These are phyloP conservation scores for Eubasilissa regina DNA, from an alignment of 1,140 invertebrate species.

Conservation along the genomic window DNA sequence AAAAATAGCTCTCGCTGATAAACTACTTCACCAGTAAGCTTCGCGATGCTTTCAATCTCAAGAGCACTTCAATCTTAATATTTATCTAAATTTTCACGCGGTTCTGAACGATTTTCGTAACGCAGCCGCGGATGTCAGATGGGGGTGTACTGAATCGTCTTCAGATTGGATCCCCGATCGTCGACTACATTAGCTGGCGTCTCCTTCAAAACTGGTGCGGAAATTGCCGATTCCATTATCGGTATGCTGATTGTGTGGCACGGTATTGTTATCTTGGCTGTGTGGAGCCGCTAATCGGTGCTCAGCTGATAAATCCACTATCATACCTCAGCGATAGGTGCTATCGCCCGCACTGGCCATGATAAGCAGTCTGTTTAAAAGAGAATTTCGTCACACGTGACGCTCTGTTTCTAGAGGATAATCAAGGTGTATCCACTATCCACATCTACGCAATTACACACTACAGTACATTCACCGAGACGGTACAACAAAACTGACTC, in stretches of 20 bases:
- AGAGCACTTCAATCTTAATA: too few relatives aligned
- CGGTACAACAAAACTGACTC: too few relatives aligned
- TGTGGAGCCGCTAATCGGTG: slow-evolving; percentile 35
- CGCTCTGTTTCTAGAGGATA: slow-evolving; percentile 1
- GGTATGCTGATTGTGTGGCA: slow-evolving; percentile 32
- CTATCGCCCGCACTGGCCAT: slow-evolving; percentile 33
- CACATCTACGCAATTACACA: too few relatives aligned
- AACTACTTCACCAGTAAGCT: background rate
- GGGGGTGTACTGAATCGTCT: slow-evolving; percentile 3
- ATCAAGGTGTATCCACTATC: background rate
- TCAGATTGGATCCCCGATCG: background rate
- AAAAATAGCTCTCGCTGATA: too few relatives aligned
- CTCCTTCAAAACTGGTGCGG: slow-evolving; percentile 41
- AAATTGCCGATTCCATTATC: slow-evolving; percentile 33
- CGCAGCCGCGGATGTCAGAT: background rate
- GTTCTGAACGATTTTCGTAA: too few relatives aligned
- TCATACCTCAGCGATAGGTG: slow-evolving; percentile 39
- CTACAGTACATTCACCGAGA: too few relatives aligned
- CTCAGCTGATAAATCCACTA: slow-evolving; percentile 42
- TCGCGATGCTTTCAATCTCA: background rate
- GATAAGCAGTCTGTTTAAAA: slow-evolving; percentile 34
- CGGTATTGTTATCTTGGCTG: slow-evolving; percentile 39
- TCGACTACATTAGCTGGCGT: slow-evolving; percentile 23
- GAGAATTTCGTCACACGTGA: slow-evolving; percentile 31
- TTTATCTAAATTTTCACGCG: too few relatives aligned